Evolutionary conservation across 64 coral and sea anemone genomes (phyloP), one percentile per base, ranked within the genome.

Genomic region (Montipora cactus): DNA sequence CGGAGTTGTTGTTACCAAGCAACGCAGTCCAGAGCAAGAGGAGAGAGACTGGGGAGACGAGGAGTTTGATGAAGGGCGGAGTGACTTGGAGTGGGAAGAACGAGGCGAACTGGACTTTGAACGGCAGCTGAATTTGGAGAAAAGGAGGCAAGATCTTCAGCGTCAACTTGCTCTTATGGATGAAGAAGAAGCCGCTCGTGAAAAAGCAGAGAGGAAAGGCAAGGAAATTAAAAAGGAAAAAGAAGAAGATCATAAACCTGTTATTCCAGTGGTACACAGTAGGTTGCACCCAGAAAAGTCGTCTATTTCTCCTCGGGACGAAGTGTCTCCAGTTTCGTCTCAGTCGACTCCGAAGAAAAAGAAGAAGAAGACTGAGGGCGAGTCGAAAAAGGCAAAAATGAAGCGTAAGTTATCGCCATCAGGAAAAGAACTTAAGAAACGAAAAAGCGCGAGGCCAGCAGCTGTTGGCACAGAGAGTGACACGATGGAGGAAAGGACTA

Each of bases 121-220:
- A 62, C 84, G 90, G 16, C 95, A 97, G 44, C 92, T 97, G 23
- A 93, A 88, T 61, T 74, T 97, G 67, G 95, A 97, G 46, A 97
- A 93, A 76, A 77, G 95, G 6, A 91, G 95, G 62, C 95, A 94
- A 59, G 76, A 84, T 67, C 64, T 97, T 49, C 93, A 97, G 78
- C 79, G 95, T 20, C 57, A 97, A 70, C 89, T 97, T 18, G 95
- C 92, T 12, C 82, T 97, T 49, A 97, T 97, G 83, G 95, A 97
- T 69, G 92, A 97, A 67, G 92, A 97, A 75, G 95, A 94, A 74
- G 95, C 95, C 13, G 71, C 75, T 7, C 75, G 74, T 11, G 90
- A 92, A 53, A 77, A 45, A n/a, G 59, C 81, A 15, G 81, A 84
- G 1, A 67, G 81, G 19, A 84, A 84, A 47, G 44, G 67, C 7